Base-by-base conservation (phyloP, 1,140 invertebrate genomes). In the Sipha flava region DNA sequence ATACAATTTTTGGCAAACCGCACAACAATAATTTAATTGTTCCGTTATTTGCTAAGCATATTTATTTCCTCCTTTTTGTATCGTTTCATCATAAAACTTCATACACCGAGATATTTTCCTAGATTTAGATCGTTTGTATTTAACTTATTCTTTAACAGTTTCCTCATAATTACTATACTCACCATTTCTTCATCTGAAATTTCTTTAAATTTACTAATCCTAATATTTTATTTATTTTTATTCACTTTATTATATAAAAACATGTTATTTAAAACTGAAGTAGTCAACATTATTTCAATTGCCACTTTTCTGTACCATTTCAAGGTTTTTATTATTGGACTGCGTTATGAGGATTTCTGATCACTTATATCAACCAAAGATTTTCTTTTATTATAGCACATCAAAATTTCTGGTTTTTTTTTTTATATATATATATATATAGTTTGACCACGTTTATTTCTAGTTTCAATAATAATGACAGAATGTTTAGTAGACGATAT, bases 361-460 rank as follows among this genome's bases (percentile, higher is more conserved):
- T 86, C 84, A n/a, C 82, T 83, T 62, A 85, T 59, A 81, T 86
- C 85, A 57, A 86, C 84, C 14, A 82, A 82, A 31, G 81, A 79
- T 84, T 86, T 86, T 26, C 83, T 81, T 80, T 82, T 82, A 81
- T 86, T 86, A 79, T 86, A 86, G 66, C 84, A 84, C 3, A 85
- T 54, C 57, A 85, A 81, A 16, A 85, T 83, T 82, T 83, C 81
- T 77, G 84, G 83, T 81, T 85, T 85, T 52, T n/a, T n/a, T 49
- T 57, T n/a, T n/a, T n/a, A n/a, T n/a, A n/a, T n/a, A n/a, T n/a
- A n/a, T n/a, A n/a, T n/a, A n/a, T n/a, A n/a, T n/a, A 57, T 77
- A 49, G 70, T 72, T 62, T 47, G 40, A n/a, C 72, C 79, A 47
- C 72, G 68, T 70, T 52, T 73, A 57, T 79, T 80, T 43, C 49